Evolutionary conservation across 2,113 vertebrate species (phyloP), one percentile per base, ranked within the genome.

Genomic region (Salvator merianae): DNA sequence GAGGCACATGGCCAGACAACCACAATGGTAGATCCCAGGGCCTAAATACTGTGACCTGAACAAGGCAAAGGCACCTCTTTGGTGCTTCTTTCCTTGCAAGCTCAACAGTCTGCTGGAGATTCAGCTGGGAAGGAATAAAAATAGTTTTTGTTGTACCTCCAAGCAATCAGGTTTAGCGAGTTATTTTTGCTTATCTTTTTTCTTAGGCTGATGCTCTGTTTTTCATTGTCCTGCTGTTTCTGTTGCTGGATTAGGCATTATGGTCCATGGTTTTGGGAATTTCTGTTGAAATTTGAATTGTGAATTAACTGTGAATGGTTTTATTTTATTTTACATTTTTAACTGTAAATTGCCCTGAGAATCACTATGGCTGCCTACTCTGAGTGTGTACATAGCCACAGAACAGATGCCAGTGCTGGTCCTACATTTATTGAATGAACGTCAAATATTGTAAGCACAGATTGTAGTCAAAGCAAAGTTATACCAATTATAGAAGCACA

Each of bases 401-500:
- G 16, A 71, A 78, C 66, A 78, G 75, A 84, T 78, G 76, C 36
- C 7, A 43, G 59, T 78, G 77, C 68, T 79, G 83, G 36, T 78
- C 68, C 38, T 72, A 63, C 53, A 79, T 47, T 72, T 43, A 76
- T 14, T 65, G 13, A 79, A 50, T 73, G 26, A 50, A 30, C 53
- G 55, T 79, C 63, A 79, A 79, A 79, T 71, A 65, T 16, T 72
- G 38, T 73, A 63, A 85, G n/a, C 36, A 43, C 83, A 85, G 38
- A 65, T 79, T 85, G 83, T 36, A 73, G 77, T 28, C n/a, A 22
- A 79, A 43, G n/a, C 30, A 43, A 71, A 78, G 36, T 62, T 78
- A 84, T 72, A 34, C 53, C 83, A 71, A 34, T 79, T 71, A 84
- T 63, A 72, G 50, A 62, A 79, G 36, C n/a, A 47, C 68, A 79